These are phyloP conservation scores for Prosapia bicincta DNA, from an alignment of 2,888 invertebrate species.

Conservation along the genomic window DNA sequence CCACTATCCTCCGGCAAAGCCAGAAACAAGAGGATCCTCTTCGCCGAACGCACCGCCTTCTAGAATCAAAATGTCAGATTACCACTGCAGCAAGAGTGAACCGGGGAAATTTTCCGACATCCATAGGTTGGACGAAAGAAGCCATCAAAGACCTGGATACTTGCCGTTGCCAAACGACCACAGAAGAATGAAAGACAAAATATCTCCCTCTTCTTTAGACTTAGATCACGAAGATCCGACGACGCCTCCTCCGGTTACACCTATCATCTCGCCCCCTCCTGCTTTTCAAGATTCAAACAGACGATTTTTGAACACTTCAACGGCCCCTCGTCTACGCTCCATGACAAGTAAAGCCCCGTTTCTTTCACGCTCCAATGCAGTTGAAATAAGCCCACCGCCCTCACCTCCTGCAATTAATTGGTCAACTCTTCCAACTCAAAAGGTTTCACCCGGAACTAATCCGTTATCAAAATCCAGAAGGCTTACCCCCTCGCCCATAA, in stretches of 20 bases:
- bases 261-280: conserved; percentile 66
- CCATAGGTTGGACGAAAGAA: conserved; percentile 8
- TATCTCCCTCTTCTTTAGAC: conserved; percentile 33
- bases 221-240: conserved; percentile 42
- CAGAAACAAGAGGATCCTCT: neutral
- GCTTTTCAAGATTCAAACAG: conserved; percentile 59
- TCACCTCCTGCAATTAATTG: conserved; percentile 47
- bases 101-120: conserved; percentile 40
- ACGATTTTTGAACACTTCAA: conserved; percentile 29
- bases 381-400: conserved; percentile 53
- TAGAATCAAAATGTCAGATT: conserved; percentile 52
- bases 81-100: conserved; percentile 50
- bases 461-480: conserved; percentile 40
- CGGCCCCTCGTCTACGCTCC: conserved; percentile 40
- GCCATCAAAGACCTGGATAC: conserved; percentile 41
- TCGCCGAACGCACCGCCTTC: conserved; percentile 32
- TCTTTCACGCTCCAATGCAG: conserved; percentile 50
- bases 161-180: conserved; percentile 44
- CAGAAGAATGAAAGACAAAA: conserved; percentile 42
- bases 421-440: conserved; percentile 41
- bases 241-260: conserved; percentile 63
- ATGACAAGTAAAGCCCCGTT: conserved; percentile 47
- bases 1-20: conserved; percentile 19
- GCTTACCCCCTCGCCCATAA: conserved; percentile 40
- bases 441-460: conserved; percentile 38